Conservation (phyloP, 2,888 invertebrate genomes). For the Heteropelma amictum region DNA sequence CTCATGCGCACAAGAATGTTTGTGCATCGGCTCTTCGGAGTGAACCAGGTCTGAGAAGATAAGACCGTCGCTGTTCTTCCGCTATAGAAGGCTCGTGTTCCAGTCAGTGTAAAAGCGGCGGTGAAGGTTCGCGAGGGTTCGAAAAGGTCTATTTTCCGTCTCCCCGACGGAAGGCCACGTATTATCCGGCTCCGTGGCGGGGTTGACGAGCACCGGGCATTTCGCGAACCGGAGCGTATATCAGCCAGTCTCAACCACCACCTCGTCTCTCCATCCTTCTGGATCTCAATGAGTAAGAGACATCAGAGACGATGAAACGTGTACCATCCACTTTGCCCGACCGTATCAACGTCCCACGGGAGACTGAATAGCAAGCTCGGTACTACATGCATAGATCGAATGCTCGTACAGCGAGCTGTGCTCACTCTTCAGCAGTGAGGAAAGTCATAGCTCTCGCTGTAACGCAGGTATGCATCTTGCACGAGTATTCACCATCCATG, state of each 20-base stretch:
- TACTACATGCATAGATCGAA: no score
- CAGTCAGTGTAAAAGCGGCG: neutral
- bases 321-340: neutral
- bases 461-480: no score
- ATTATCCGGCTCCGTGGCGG: constrained; percentile 10
- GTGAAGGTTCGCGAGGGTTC: neutral
- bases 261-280: constrained; percentile 1
- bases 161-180: constrained; percentile 5
- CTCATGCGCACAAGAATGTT: constrained; percentile 26
- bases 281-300: constrained; percentile 12
- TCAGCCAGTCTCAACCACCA: constrained; percentile 29
- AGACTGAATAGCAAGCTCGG: constrained; percentile 13
- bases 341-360: constrained; percentile 28
- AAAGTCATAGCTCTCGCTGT: no score
- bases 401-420: no score
- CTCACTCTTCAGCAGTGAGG: no score
- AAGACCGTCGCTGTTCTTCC: constrained; percentile 22
- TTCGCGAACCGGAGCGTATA: constrained; percentile 26
- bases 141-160: neutral
- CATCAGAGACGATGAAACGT: neutral
- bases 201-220: constrained; percentile 30
- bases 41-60: constrained; percentile 10
- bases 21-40: constrained; percentile 18
- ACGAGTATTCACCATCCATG: no score
- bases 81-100: neutral